A percentile compares a stretch with the other conserved stretches of the same genome.
Conservation (phyloP, 2,113 vertebrate genomes). For the Tauraco erythrolophus region DNA sequence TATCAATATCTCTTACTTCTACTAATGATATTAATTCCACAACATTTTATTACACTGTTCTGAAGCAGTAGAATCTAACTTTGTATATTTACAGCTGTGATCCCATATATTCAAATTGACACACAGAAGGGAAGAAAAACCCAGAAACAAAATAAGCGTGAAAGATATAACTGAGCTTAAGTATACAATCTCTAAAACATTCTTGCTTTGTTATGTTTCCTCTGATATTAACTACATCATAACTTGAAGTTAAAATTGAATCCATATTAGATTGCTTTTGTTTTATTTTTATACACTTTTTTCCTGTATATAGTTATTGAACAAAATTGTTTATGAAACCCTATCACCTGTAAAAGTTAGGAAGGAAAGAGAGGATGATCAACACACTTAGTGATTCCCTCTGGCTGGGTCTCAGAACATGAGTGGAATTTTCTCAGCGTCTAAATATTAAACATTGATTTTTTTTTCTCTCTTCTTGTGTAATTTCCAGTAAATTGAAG, state of each 20-base stretch:
- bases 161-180: neutral
- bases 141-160: neutral
- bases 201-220: neutral
- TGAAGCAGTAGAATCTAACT: neutral
- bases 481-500: neutral
- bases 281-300: neutral
- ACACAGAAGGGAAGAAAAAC: neutral
- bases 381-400: neutral
- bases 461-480: neutral
- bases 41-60: neutral
- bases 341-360: neutral
- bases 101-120: neutral
- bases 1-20: neutral
- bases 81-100: neutral
- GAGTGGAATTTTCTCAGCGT: neutral
- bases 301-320: neutral
- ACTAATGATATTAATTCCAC: neutral
- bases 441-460: neutral
- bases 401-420: neutral
- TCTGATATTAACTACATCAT: neutral
- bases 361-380: neutral
- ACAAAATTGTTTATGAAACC: neutral
- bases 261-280: neutral
- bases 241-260: neutral
- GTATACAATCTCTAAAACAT: neutral